A percentile compares a stretch with the other conserved stretches of the same genome.
These are phyloP conservation scores for Fopius arisanus DNA, from an alignment of 1,140 invertebrate genomes.

Conservation along the genomic window DNA sequence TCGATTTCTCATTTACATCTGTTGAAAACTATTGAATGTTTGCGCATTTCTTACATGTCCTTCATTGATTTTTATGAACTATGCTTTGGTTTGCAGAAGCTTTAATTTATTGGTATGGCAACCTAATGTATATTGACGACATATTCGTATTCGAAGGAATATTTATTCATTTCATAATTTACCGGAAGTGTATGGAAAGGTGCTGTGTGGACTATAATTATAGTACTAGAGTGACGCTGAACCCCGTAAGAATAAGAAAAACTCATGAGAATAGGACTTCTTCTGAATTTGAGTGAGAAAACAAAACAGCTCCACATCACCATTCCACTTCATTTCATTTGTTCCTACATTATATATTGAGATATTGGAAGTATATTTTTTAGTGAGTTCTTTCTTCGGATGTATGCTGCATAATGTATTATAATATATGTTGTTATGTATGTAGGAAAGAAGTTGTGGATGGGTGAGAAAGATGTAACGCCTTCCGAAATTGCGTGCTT, in stretches of 20 bases:
- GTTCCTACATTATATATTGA: too few relatives aligned
- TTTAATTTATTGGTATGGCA: neutral
- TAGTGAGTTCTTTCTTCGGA: too few relatives aligned
- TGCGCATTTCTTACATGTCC: neutral
- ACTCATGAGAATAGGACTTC: too few relatives aligned
- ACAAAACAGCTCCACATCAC: too few relatives aligned
- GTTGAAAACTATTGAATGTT: conserved; percentile 39
- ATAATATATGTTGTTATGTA: too few relatives aligned
- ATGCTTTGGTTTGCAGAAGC: neutral
- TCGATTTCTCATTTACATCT: conserved; percentile 59
- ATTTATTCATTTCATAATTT: neutral
- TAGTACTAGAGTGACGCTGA: neutral
- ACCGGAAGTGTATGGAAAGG: conserved; percentile 4
- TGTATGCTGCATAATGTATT: too few relatives aligned
- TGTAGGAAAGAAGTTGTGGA: too few relatives aligned
- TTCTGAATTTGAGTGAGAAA: too few relatives aligned
- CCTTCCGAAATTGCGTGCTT: too few relatives aligned
- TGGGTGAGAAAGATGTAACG: too few relatives aligned
- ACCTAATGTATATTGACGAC: neutral
- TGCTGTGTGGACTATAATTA: conserved; percentile 57
- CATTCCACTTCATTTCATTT: too few relatives aligned
- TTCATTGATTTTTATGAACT: neutral
- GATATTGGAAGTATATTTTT: too few relatives aligned
- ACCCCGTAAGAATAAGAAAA: neutral
- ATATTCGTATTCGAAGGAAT: neutral